phyloP scores from a whole-genome alignment of 2,797 vertebrate species.

The Chiloscyllium punctatum region DNA sequence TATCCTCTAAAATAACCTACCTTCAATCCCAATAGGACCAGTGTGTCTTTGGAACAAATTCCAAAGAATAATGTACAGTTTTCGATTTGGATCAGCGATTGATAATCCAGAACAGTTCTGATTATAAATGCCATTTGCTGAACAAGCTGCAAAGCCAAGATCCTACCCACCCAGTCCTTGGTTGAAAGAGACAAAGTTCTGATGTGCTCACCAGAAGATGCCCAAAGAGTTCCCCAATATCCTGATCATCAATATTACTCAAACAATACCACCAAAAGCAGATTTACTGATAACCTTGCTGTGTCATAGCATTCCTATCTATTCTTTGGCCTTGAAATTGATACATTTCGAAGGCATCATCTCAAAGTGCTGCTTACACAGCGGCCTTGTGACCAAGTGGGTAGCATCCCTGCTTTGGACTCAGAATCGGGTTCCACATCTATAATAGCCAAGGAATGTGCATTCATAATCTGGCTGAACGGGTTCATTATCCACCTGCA shows the following conservation, averaged over 20 bases:
- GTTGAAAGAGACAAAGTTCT: not conserved
- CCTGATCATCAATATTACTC: not conserved
- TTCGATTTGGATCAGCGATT: not conserved
- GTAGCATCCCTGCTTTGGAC: not conserved
- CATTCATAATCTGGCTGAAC: not conserved
- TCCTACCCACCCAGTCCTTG: not conserved
- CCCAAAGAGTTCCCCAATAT: not conserved
- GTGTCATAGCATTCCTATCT: not conserved
- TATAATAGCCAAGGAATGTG: not conserved
- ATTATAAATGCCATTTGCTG: not conserved
- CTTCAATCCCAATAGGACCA: not conserved
- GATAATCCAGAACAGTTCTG: not conserved
- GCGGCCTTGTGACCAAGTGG: not conserved
- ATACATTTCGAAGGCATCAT: not conserved
- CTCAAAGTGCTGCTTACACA: not conserved
- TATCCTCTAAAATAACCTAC: not conserved
- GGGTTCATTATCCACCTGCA: not conserved
- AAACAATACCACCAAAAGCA: not conserved
- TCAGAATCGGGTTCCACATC: not conserved
- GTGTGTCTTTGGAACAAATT: constrained; percentile 18
- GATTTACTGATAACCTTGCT: not conserved
- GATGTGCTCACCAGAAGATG: not conserved
- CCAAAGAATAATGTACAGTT: not conserved
- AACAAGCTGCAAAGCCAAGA: not conserved
- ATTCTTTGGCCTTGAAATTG: not conserved